Evolutionary conservation across 2,113 vertebrate species (phyloP).

Genomic region (Phyllostomus discolor): DNA sequence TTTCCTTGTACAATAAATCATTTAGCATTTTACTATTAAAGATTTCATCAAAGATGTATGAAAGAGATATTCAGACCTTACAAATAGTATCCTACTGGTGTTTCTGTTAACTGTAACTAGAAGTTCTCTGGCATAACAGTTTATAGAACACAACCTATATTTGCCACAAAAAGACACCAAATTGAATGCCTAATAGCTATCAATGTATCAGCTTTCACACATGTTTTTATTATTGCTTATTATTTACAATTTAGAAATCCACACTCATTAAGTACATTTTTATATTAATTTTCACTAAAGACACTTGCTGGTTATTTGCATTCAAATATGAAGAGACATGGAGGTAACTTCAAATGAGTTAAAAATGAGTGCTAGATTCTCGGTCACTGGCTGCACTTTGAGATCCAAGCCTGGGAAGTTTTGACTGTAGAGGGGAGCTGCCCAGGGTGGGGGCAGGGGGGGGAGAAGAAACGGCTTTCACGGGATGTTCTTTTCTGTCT

Average conservation of each 20-base stretch:
- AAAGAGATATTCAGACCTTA: not conserved
- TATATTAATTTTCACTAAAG: not conserved
- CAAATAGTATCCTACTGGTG: not conserved
- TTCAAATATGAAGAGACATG: not conserved
- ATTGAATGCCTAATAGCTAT: not conserved
- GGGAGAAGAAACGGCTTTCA: not conserved
- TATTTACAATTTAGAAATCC: not conserved
- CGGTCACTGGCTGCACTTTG: not conserved
- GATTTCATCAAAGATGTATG: not conserved
- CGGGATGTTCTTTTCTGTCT: not conserved
- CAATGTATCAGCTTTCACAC: not conserved
- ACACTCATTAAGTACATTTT: not conserved
- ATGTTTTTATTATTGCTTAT: not conserved
- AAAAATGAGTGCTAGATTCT: not conserved
- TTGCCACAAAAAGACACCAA: not conserved
- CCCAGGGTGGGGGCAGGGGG: rapidly evolving
- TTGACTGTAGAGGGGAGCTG: too few species aligned
- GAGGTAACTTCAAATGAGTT: not conserved
- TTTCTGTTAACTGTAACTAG: not conserved
- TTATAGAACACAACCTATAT: not conserved
- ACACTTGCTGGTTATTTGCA: not conserved
- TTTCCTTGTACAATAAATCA: not conserved
- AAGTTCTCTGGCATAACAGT: not conserved
- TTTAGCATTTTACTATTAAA: not conserved
- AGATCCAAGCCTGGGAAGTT: not conserved